Percentiles rank a stretch among this genome's conserved stretches.
These are phyloP conservation scores for Eupelmus urozonus DNA, from an alignment of 2,888 invertebrate species.

Conservation along the genomic window DNA sequence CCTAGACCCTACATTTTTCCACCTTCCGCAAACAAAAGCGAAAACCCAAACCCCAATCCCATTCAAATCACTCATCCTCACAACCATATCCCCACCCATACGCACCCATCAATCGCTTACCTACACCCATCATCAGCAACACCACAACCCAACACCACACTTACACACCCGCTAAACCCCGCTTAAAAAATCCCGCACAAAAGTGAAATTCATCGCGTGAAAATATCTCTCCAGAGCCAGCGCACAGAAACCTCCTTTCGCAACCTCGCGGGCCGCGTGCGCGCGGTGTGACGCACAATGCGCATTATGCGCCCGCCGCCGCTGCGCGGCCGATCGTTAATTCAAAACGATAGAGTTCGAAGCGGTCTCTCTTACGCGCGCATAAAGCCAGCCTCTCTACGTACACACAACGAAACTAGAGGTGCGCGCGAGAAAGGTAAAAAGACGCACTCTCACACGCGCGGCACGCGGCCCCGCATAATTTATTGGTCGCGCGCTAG, in stretches of 20 bases:
- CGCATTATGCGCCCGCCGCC: conserved; percentile 1
- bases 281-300: conserved; percentile 16
- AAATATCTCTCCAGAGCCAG: neutral
- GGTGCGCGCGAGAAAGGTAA: conserved; percentile 39
- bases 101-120: too few relatives aligned
- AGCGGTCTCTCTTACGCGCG: neutral
- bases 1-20: too few relatives aligned
- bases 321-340: neutral
- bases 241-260: neutral
- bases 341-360: neutral
- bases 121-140: too few relatives aligned
- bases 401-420: neutral
- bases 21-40: too few relatives aligned
- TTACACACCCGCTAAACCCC: too few relatives aligned
- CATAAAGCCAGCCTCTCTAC: neutral
- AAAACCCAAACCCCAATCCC: too few relatives aligned
- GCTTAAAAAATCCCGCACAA: too few relatives aligned
- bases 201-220: conserved; percentile 19
- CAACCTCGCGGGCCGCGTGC: neutral
- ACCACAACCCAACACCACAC: too few relatives aligned
- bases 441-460: conserved; percentile 31
- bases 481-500: conserved; percentile 52
- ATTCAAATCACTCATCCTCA: too few relatives aligned
- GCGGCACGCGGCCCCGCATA: conserved; percentile 23
- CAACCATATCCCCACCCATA: too few relatives aligned